Evolutionary conservation across 2,797 vertebrate genomes (phyloP), one percentile per base, ranked within the genome.

Genomic region (Platyrinchus mystaceus): DNA sequence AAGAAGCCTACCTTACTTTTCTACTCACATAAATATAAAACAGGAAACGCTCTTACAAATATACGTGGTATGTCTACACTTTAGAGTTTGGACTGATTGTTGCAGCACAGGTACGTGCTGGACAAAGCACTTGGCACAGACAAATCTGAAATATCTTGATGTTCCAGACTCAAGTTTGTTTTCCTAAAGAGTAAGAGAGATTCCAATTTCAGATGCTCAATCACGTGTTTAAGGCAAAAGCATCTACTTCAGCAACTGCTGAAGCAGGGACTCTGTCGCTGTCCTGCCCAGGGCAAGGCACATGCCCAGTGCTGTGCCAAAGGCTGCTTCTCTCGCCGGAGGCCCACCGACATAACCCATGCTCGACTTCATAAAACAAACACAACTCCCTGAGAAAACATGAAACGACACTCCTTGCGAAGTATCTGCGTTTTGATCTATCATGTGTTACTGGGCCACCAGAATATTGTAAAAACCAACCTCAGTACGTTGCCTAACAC

Each of bases 401-500:
- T 0, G 10, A 4, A 1, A 63, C 6, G 5, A n/a, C 44, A 47
- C 34, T 52, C 28, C 6, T 13, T 14, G 30, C 21, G 53, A 49
- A 39, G 32, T 44, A 58, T 22, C 53, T 30, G 66, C 5, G 3
- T 23, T 88, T 62, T n/a, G 32, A 50, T 43, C 74, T 27, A 15
- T 26, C 19, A 2, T 14, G 20, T 30, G 7, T 30, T 43, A 52
- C 30, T 12, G 24, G n/a, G 34, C 43, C 43, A 55, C 58, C 56
- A 11, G 22, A 5, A 12, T 2, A 9, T 30, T 13, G 32, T 11
- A 58, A 55, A 84, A 74, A 27, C 4, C 19, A 79, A 24, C 3
- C 3, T 15, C 41, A 81, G 32, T 6, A 53, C 47, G 8, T 8
- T 30, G 26, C 20, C 60, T 3, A 39, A 37, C 2, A 0, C 41